Base-by-base conservation (phyloP, 1,140 invertebrate genomes). In the Formica selysi region DNA sequence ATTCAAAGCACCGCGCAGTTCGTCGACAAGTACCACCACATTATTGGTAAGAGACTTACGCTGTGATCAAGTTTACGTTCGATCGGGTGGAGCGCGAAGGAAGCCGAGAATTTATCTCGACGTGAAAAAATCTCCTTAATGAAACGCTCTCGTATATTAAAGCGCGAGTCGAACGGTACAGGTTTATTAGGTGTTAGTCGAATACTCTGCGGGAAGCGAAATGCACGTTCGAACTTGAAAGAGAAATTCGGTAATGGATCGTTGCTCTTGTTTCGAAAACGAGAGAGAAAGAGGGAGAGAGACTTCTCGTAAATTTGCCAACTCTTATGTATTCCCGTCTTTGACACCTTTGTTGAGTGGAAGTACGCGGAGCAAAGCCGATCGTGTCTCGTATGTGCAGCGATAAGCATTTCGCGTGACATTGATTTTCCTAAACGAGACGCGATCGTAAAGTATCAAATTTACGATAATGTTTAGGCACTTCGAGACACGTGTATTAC, bases 1-100 rank as follows among this genome's bases (percentile, higher is more conserved):
- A 94, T 95, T 93, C 95, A 95, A 94, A 95, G 90, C 87, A 95
- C 95, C 36, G 91, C 93, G 41, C 95, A 95, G 89, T 95, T 94
- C 86, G 89, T 95, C 78, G 94, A 95, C 68, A 95, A 95, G 88
- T 94, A 94, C 94, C 94, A 95, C 93, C 93, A 95, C 61, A 92
- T 94, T 91, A 93, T 94, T 90, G 94, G 94, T 94, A 89, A 93
- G 90, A 44, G 26, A 3, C 26, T 44, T 7, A 67, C 26, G 44
- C 7, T 26, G 19, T 2, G 38, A 26, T 3, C 3, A 41, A 29
- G 38, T 80, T 80, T 41, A 41, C 19, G 48, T 57, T 73, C 7
- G 7, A 1, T 16, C 8, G 11, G 16, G 13, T 54, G 57, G 41
- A 65, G 64, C 78, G 38, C 51, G 19, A 71, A 26, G 29, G 41